Conservation (phyloP, 1,140 invertebrate genomes). For the Gerris buenoi region DNA sequence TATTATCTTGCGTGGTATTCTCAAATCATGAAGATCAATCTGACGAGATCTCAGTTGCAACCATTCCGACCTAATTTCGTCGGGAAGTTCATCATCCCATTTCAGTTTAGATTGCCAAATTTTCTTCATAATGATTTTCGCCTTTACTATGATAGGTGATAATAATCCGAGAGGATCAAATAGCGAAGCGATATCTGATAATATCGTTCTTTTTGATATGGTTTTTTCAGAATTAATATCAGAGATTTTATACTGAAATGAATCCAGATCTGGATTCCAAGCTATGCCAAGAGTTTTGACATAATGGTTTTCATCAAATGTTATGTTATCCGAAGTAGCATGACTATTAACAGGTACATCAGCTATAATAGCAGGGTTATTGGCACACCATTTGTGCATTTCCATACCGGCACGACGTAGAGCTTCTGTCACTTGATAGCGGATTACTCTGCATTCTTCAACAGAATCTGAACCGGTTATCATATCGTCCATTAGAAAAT, state of each 20-base stretch:
- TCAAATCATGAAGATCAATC: too few relatives aligned
- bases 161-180: not conserved
- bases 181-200: not conserved
- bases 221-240: not conserved
- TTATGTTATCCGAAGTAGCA: too few relatives aligned
- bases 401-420: not conserved
- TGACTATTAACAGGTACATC: too few relatives aligned
- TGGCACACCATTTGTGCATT: not conserved
- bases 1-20: too few relatives aligned
- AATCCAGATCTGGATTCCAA: not conserved
- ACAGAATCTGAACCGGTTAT: not conserved
- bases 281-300: not conserved
- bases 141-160: not conserved
- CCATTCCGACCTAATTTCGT: too few relatives aligned
- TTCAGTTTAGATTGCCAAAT: not conserved
- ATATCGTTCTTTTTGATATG: not conserved
- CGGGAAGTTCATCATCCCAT: not conserved
- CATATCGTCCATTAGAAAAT: not conserved
- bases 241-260: not conserved
- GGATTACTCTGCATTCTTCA: not conserved
- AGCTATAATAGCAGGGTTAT: not conserved
- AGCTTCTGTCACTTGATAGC: not conserved
- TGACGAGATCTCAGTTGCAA: too few relatives aligned
- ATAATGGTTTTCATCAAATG: not conserved
- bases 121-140: not conserved